Conservation (phyloP, 2,797 vertebrate genomes). For the Threskiornis aethiopicus region DNA sequence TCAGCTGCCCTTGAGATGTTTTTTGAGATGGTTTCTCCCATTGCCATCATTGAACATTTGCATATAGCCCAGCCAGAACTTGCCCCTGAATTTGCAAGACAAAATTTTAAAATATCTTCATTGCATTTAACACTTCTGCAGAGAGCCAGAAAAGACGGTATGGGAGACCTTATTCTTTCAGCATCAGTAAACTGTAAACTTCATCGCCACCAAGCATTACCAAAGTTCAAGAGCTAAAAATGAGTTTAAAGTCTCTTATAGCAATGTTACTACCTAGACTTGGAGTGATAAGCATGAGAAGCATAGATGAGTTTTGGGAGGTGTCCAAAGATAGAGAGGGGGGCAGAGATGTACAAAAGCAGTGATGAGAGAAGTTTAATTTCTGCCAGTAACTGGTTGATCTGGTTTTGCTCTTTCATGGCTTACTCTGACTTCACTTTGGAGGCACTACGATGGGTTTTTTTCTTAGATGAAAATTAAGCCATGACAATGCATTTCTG, state of each 20-base stretch:
- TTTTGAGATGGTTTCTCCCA: neutral
- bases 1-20: neutral
- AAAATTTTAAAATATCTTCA: neutral
- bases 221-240: neutral
- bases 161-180: neutral
- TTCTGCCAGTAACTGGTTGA: neutral
- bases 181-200: neutral
- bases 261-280: neutral
- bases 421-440: neutral
- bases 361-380: neutral
- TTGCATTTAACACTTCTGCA: neutral
- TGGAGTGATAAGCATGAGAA: neutral
- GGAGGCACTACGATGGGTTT: rapidly evolving
- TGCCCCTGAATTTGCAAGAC: neutral
- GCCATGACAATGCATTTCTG: neutral
- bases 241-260: neutral
- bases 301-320: neutral
- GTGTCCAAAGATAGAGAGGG: neutral
- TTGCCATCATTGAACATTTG: neutral
- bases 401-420: neutral
- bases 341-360: neutral
- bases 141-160: neutral
- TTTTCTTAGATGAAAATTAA: neutral
- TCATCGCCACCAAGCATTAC: neutral
- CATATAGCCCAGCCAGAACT: neutral